Conservation (phyloP, 1,140 invertebrate species). For the Lethocerus indicus region DNA sequence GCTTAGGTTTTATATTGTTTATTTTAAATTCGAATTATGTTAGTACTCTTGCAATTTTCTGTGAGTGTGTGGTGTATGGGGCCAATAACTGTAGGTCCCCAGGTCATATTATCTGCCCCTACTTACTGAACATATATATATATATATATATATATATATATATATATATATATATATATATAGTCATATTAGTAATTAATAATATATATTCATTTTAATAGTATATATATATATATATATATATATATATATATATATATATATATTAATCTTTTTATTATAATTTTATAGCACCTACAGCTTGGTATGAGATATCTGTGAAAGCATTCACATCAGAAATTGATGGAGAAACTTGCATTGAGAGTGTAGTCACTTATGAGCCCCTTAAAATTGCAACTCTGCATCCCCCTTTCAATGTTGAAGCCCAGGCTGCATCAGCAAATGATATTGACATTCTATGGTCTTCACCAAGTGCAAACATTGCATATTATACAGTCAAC, state of each 20-base stretch:
- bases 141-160: too few relatives aligned
- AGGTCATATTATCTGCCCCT: too few relatives aligned
- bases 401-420: not conserved
- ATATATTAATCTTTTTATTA: not conserved
- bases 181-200: not conserved
- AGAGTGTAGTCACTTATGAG: not conserved
- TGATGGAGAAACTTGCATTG: not conserved
- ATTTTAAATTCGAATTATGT: not conserved
- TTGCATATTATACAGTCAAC: not conserved
- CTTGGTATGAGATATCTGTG: conserved; percentile 1
- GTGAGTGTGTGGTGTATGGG: too few relatives aligned
- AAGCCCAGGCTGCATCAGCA: not conserved
- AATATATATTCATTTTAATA: not conserved
- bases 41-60: too few relatives aligned
- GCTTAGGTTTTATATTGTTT: not conserved
- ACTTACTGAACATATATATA: too few relatives aligned
- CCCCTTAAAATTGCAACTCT: not conserved
- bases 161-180: too few relatives aligned
- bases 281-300: not conserved
- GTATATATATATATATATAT: not conserved
- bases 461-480: not conserved
- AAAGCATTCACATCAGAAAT: not conserved
- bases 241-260: not conserved
- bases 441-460: not conserved
- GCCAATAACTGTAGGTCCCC: too few relatives aligned